These are phyloP conservation scores for Drosophila tropicalis DNA, from an alignment of 1,140 invertebrate genomes.

Conservation along the genomic window DNA sequence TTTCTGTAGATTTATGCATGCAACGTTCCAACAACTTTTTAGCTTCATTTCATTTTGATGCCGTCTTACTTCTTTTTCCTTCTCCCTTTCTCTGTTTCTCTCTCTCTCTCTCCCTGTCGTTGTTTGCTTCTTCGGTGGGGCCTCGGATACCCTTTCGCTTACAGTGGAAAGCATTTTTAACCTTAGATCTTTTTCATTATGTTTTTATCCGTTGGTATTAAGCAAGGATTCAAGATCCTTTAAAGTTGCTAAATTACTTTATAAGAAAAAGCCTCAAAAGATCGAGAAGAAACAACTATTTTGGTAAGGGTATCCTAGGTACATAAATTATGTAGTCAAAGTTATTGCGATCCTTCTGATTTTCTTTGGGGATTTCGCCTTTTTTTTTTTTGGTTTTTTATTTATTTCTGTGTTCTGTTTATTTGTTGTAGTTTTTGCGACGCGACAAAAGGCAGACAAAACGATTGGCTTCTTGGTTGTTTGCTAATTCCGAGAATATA, in stretches of 20 bases:
- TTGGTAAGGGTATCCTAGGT: no score
- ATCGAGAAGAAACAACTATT: no score
- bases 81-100: not conserved
- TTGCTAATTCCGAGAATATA: constrained; percentile 80
- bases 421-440: constrained; percentile 45
- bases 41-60: constrained; percentile 75
- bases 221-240: no score
- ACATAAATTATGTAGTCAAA: no score
- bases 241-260: no score
- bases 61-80: constrained; percentile 26
- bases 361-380: constrained; percentile 9
- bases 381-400: constrained; percentile 11
- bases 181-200: no score
- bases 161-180: not conserved
- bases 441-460: constrained; percentile 47
- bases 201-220: no score
- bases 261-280: no score
- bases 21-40: constrained; percentile 46
- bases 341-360: not conserved
- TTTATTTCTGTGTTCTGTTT: constrained; percentile 1
- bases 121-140: not conserved
- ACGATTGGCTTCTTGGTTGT: constrained; percentile 46
- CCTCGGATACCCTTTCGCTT: not conserved
- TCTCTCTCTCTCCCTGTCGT: not conserved
- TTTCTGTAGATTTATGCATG: constrained; percentile 79